Evolutionary conservation across 2,797 vertebrate species (phyloP), one percentile per base, ranked within the genome.

Genomic region (Sebastes itinus): DNA sequence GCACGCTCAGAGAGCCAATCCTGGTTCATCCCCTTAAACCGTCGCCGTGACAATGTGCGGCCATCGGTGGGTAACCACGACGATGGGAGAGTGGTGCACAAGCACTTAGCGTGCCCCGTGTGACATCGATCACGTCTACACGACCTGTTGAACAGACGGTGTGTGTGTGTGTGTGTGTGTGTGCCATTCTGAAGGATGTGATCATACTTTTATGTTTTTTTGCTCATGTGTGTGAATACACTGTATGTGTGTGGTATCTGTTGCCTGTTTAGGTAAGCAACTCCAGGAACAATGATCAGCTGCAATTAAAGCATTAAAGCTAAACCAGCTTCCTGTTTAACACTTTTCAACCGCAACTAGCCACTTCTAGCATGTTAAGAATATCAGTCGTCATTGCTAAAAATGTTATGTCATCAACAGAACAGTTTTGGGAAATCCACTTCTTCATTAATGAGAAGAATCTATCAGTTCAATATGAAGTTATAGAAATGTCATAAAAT

Each of bases 11-110:
- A 69, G 66, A 55, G 32, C 54, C 75, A 66, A 70, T 80, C 72
- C 62, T 25, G 38, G 62, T 75, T 74, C 66, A 76, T 80, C 82
- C 77, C 72, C 49, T 75, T 18, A 66, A 38, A 54, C 68, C 22
- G 42, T 89, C 73, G 16, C 78, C 49, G 18, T 60, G 80, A 77
- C 74, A 77, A 88, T 69, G 55, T 78, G 78, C 32, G n/a, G 35
- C 74, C 73, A 30, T 70, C 23, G 20, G 18, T 33, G 14, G 54
- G 80, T 89, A 83, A 88, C 92, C 84, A 82, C 25, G 64, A 60
- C 16, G 32, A 92, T 42, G 14, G 30, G 6, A 83, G 65, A 81
- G 84, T 13, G 23, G 74, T 12, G 13, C 54, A 80, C 56, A 77
- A 78, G 75, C 78, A 78, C 77, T 78, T 52, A 78, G 27, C 62